Evolutionary conservation across 2,797 vertebrate genomes (phyloP).

Genomic region (Platyrinchus mystaceus): DNA sequence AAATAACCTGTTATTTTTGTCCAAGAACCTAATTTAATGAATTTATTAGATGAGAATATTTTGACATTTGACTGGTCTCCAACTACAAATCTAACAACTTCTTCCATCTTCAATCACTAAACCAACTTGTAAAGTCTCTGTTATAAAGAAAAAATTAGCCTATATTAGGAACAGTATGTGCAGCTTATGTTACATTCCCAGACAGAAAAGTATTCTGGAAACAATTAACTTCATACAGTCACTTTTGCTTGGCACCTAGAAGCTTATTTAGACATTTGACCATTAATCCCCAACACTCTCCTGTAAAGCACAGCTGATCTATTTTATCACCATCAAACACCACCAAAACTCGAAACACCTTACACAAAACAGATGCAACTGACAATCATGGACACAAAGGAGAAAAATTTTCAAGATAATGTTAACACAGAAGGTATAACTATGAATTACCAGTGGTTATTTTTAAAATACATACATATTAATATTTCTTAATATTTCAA

Average conservation of each 20-base stretch:
- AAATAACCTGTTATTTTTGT: neutral
- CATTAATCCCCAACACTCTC: neutral
- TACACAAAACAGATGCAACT: neutral
- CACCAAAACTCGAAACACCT: neutral
- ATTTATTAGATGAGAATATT: neutral
- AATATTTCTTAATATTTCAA: neutral
- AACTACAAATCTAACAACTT: neutral
- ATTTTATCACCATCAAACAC: neutral
- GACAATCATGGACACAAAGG: neutral
- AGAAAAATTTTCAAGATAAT: neutral
- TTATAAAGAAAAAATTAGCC: neutral
- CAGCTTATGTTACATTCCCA: neutral
- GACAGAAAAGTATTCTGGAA: neutral
- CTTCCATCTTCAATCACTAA: neutral
- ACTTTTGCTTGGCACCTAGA: neutral
- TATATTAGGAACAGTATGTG: neutral
- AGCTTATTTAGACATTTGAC: neutral
- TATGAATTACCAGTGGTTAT: neutral
- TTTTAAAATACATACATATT: neutral
- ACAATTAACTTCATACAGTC: neutral
- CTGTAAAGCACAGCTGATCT: neutral
- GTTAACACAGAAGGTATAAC: neutral
- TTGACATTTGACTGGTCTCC: neutral
- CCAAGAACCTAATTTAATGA: neutral
- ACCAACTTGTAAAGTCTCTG: neutral